Percentiles rank a stretch among this genome's conserved stretches.
phyloP scores from a whole-genome alignment of 2,797 vertebrate genomes.

The Limnodromus scolopaceus region DNA sequence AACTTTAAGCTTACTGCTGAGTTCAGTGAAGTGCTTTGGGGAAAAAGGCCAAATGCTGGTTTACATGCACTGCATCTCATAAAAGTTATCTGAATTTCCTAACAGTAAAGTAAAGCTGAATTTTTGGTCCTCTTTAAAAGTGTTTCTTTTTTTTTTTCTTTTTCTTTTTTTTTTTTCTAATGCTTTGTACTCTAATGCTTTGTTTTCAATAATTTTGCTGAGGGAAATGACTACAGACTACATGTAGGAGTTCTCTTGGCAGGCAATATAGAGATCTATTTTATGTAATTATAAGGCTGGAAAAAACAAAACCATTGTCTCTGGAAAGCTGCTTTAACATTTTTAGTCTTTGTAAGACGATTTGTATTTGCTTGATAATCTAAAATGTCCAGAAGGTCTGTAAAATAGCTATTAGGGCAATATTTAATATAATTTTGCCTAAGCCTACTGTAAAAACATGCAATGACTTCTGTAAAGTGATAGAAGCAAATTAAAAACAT shows the following conservation, averaged over 20 bases:
- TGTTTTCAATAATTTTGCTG: neutral
- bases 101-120: neutral
- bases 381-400: accelerated
- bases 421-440: neutral
- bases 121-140: neutral
- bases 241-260: neutral
- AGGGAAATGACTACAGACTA: neutral
- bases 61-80: neutral
- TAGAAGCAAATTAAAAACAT: neutral
- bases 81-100: neutral
- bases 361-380: neutral
- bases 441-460: neutral
- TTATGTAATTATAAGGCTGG: neutral
- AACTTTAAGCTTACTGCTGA: neutral
- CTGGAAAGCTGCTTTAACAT: neutral
- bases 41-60: neutral
- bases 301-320: neutral
- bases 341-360: neutral
- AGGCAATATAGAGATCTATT: neutral
- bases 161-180: neutral
- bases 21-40: neutral
- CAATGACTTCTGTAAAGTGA: neutral
- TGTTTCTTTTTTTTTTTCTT: neutral
- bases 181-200: neutral
- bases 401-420: neutral